Evolutionary conservation across 2,797 vertebrate species (phyloP).

Genomic region (Trichosurus vulpecula): DNA sequence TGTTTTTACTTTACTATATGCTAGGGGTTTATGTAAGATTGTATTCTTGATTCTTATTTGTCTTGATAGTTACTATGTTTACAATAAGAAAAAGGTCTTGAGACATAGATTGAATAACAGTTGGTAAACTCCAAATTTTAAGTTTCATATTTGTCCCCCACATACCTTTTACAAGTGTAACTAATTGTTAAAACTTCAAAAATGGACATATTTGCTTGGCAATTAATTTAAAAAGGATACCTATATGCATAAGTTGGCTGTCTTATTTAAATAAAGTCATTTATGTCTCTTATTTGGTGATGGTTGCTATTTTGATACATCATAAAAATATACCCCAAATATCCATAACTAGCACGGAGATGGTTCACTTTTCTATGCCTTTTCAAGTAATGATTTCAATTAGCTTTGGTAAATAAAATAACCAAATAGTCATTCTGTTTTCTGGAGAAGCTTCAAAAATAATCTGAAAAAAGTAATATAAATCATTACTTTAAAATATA

Average conservation of each 20-base stretch:
- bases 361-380: neutral
- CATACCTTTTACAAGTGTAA: neutral
- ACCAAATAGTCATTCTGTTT: neutral
- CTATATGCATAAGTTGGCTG: constrained; percentile 6
- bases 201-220: neutral
- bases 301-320: constrained; percentile 1
- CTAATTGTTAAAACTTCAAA: neutral
- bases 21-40: neutral
- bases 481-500: neutral
- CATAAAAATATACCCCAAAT: neutral
- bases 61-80: neutral
- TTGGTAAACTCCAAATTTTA: neutral
- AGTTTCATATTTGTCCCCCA: neutral
- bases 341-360: neutral
- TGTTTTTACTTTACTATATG: neutral
- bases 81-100: neutral
- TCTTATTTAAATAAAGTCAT: constrained; percentile 26
- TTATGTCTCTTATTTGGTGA: neutral
- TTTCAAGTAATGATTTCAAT: neutral
- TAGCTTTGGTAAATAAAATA: neutral
- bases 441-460: neutral
- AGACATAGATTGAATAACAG: neutral
- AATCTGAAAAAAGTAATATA: neutral
- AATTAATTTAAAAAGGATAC: neutral
- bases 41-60: neutral